phyloP scores from a whole-genome alignment of 2,888 invertebrate species.

The Sphaerophoria taeniata region DNA sequence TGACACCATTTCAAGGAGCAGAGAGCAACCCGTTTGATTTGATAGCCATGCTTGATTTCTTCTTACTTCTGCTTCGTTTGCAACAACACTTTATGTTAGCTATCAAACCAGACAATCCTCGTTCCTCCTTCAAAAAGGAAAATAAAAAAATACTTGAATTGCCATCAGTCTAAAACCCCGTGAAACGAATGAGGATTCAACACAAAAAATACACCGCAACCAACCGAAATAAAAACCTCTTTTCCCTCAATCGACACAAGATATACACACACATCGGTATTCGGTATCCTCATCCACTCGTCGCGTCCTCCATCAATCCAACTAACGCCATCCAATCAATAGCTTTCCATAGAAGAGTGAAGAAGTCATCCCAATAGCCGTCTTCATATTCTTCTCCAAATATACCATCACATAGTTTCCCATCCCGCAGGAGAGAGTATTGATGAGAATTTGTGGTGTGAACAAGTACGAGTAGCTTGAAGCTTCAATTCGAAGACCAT shows the following conservation, averaged over 20 bases:
- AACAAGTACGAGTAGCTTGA: constrained; percentile 8
- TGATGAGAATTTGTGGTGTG: constrained; percentile 4
- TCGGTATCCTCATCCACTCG: no score
- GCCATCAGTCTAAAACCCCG: constrained; percentile 40
- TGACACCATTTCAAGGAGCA: constrained; percentile 59
- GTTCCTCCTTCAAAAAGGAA: constrained; percentile 2
- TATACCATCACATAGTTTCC: neutral
- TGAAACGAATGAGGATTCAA: constrained; percentile 7
- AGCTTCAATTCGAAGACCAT: constrained; percentile 45
- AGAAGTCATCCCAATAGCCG: constrained; percentile 60
- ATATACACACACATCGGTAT: constrained; percentile 14
- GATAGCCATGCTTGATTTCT: constrained; percentile 63
- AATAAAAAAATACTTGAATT: constrained; percentile 55
- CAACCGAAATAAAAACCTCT: constrained; percentile 55
- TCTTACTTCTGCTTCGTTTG: constrained; percentile 49
- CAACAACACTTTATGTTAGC: constrained; percentile 43
- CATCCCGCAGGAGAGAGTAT: neutral
- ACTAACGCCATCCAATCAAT: constrained; percentile 72
- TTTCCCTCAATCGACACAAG: constrained; percentile 22
- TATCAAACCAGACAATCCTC: constrained; percentile 37
- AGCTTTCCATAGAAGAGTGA: constrained; percentile 69
- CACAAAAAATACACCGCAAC: neutral
- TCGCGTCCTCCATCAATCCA: constrained; percentile 72
- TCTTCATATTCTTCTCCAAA: constrained; percentile 52
- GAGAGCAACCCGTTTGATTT: constrained; percentile 64